Base-by-base conservation (phyloP, 2,888 invertebrate genomes). In the Bugula neritina region DNA sequence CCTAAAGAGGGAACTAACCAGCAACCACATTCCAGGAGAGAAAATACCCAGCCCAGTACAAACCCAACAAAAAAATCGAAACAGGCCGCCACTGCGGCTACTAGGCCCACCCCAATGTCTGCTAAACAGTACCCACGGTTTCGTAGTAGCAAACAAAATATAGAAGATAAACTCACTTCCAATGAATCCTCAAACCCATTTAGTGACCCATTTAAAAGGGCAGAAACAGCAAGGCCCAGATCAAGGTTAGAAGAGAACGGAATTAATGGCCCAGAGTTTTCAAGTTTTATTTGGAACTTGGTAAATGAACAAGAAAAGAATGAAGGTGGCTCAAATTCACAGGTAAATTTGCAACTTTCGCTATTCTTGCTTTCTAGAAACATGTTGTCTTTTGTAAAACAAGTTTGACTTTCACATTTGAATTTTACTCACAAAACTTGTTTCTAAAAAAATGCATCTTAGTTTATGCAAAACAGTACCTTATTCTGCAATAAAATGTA, bases 251-350 rank as follows among this genome's bases (percentile, higher is more conserved):
- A 63, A 27, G 31, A 63, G 31, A 34, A 27, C 13, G 63, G 63
- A 17, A 31, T 63, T 17, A 63, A 63, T 63, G 63, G 63, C 27
- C 63, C 63, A 31, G 63, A 63, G 10, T 63, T 63, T 31, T 63
- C 63, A 17, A 21, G 63, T 5, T 63, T 63, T 27, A 63, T 63
- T 5, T 63, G 63, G 63, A n/a, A 63, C 34, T 63, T 63, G 63
- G 63, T 63, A 5, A 63, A 63, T 63, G 63, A 63, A 27, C 63
- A 63, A 31, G 63, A 34, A 13, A 63, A 63, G 2, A 31, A n/a
- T 29, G 34, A 13, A 13, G 31, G n/a, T 27, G 3, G 63, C 21
- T 31, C 63, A 17, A 31, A 63, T 13, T 31, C 63, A 2, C 63
- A 63, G 63, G 63, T 63, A 31, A 27, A 23, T n/a, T 17, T 43